Conservation (phyloP, 1,140 invertebrate genomes). For the Cyphomyrmex costatus region DNA sequence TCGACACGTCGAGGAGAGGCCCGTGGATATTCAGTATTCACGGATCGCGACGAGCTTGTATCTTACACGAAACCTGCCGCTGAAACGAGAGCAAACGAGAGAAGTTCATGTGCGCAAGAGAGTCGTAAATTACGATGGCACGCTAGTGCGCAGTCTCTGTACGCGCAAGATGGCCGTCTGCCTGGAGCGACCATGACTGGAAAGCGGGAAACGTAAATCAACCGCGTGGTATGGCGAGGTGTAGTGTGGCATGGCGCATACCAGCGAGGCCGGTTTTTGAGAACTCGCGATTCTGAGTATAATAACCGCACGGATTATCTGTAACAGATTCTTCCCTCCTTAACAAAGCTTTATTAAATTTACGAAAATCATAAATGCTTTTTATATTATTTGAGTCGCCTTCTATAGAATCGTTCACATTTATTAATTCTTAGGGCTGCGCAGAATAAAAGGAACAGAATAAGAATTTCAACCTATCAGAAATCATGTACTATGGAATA, state of each 20-base stretch:
- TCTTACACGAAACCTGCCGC: neutral
- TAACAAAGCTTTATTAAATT: neutral
- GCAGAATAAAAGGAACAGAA: no score
- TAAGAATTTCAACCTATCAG: no score
- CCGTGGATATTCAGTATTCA: neutral
- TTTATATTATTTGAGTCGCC: neutral
- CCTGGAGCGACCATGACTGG: conserved; percentile 10
- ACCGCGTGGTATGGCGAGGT: neutral
- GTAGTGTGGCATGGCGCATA: neutral
- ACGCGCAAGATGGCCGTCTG: conserved; percentile 60
- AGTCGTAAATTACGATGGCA: conserved; percentile 59
- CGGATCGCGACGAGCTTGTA: conserved; percentile 3
- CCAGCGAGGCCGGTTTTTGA: conserved; percentile 12
- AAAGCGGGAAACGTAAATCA: conserved; percentile 62
- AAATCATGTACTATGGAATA: no score
- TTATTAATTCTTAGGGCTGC: neutral
- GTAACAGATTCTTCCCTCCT: neutral
- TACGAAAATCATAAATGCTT: neutral
- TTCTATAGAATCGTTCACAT: neutral
- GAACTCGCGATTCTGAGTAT: neutral
- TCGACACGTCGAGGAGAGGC: neutral
- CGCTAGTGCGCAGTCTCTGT: conserved; percentile 25
- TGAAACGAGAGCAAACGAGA: conserved; percentile 33
- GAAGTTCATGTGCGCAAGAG: conserved; percentile 19
- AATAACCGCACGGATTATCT: neutral